A percentile compares a stretch with the other conserved stretches of the same genome.
Conservation (phyloP, 2,797 vertebrate species). For the Channallabes apus region DNA sequence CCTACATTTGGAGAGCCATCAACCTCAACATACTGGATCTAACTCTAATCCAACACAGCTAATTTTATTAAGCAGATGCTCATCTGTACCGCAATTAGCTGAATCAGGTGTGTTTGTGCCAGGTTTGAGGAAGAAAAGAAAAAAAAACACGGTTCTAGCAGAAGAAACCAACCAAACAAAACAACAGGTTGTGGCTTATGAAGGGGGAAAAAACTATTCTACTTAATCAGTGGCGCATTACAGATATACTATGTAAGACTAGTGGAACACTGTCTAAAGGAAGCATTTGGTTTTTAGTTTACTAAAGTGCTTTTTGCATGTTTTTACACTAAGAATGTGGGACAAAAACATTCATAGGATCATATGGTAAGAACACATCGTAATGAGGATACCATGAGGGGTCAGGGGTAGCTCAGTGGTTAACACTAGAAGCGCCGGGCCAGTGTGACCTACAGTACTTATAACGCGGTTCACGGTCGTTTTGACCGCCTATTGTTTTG, state of each 20-base stretch:
- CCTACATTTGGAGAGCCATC: conserved; percentile 32
- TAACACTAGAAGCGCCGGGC: no score
- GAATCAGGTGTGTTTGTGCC: conserved; percentile 30
- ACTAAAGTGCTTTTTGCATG: not conserved
- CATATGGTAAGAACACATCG: not conserved
- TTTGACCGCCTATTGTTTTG: no score
- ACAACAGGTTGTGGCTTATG: not conserved
- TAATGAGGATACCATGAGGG: not conserved
- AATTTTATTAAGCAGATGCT: conserved; percentile 55
- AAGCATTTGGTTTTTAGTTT: not conserved
- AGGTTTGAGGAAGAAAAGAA: not conserved
- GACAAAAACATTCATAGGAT: not conserved
- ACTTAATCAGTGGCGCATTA: not conserved
- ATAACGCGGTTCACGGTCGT: no score
- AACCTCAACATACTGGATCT: conserved; percentile 24
- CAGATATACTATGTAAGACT: not conserved
- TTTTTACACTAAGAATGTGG: not conserved
- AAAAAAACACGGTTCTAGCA: not conserved
- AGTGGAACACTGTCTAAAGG: not conserved
- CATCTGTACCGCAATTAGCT: conserved; percentile 39
- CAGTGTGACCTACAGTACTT: no score
- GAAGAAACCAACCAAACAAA: not conserved
- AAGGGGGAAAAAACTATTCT: not conserved
- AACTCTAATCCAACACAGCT: conserved; percentile 27
- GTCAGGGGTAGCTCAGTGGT: no score